phyloP scores from a whole-genome alignment of 2,797 vertebrate species.

The Petrocephalus schoutedeni region DNA sequence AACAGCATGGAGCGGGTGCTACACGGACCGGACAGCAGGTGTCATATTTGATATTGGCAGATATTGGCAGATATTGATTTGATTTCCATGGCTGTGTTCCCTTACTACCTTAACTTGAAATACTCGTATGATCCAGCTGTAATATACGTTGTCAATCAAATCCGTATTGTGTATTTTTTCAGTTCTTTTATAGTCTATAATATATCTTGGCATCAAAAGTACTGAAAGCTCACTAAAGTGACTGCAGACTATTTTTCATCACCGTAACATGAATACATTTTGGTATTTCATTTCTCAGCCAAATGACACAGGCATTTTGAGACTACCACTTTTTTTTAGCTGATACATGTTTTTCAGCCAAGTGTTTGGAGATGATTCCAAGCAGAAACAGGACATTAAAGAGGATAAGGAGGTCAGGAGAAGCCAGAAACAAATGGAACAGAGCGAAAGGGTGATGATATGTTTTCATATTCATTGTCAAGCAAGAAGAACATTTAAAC shows the following conservation, averaged over 20 bases:
- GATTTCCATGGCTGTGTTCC: too few relatives aligned
- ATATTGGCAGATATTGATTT: too few relatives aligned
- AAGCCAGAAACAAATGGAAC: conserved; percentile 15
- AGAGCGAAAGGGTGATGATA: conserved; percentile 8
- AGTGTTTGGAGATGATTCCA: background rate
- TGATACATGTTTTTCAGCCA: background rate
- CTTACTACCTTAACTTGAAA: too few relatives aligned
- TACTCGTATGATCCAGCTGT: too few relatives aligned
- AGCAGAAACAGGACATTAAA: background rate
- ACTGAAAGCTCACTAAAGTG: background rate
- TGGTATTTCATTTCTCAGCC: background rate
- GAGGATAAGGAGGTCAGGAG: background rate
- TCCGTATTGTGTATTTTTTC: background rate
- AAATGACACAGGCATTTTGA: background rate
- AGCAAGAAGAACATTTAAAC: background rate
- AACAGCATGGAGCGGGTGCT: background rate
- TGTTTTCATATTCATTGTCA: background rate
- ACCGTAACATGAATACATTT: background rate
- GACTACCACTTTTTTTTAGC: background rate
- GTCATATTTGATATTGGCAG: too few relatives aligned
- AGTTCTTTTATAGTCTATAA: background rate
- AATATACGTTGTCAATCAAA: background rate
- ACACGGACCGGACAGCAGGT: too few relatives aligned
- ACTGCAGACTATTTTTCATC: background rate
- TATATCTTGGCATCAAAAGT: background rate